phyloP scores from a whole-genome alignment of 1,140 invertebrate species.

The Oryctes rhinoceros region DNA sequence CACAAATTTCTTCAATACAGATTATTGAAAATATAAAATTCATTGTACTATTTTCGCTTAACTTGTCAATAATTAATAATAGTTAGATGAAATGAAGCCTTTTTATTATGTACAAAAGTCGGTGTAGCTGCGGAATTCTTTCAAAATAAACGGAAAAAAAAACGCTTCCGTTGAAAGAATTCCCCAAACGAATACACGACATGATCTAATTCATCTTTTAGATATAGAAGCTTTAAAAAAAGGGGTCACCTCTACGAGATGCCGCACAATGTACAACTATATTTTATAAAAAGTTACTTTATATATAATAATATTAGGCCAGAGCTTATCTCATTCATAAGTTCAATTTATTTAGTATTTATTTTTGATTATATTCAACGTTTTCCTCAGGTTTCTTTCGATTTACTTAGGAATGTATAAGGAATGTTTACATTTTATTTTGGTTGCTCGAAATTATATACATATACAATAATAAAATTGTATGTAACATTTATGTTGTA shows the following conservation, averaged over 20 bases:
- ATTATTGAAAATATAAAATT: conserved; percentile 50
- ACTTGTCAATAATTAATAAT: conserved; percentile 4
- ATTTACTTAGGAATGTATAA: conserved; percentile 50
- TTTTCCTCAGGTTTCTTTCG: neutral
- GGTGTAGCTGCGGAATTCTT: conserved; percentile 43
- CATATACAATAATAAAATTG: conserved; percentile 43
- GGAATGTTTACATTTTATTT: conserved; percentile 49
- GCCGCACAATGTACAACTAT: conserved; percentile 39
- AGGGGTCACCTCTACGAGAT: conserved; percentile 28
- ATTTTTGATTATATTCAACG: conserved; percentile 12
- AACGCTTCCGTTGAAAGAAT: conserved; percentile 4
- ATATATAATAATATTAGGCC: conserved; percentile 52
- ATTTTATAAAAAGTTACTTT: conserved; percentile 48
- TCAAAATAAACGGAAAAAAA: conserved; percentile 22
- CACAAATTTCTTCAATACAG: conserved; percentile 1
- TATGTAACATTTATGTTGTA: conserved; percentile 48
- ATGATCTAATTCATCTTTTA: conserved; percentile 33
- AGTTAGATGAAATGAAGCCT: conserved; percentile 42
- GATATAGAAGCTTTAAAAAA: conserved; percentile 39
- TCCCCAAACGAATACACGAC: conserved; percentile 35
- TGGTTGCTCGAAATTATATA: conserved; percentile 45
- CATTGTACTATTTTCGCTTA: conserved; percentile 49
- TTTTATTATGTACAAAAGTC: conserved; percentile 42
- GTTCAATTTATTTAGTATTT: conserved; percentile 53
- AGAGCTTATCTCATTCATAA: conserved; percentile 52